Conservation (phyloP, 2,888 invertebrate species). For the Apotomis capreana region DNA sequence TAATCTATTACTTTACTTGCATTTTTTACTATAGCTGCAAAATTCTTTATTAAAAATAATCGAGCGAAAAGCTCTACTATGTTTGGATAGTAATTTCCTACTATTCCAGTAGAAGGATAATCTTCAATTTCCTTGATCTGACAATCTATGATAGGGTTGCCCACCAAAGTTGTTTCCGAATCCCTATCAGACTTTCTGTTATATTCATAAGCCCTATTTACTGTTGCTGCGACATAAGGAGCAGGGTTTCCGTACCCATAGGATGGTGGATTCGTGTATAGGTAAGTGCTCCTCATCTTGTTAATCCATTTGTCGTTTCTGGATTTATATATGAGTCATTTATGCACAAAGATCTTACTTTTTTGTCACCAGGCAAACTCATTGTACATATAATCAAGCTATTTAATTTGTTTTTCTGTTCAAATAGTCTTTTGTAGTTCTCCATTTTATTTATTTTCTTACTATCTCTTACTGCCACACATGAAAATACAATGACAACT, state of each 20-base stretch:
- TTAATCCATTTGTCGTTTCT: neutral
- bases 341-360: neutral
- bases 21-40: neutral
- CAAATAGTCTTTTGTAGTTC: too few relatives aligned
- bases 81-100: neutral
- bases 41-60: neutral
- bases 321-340: neutral
- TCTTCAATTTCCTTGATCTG: neutral
- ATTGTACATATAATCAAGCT: too few relatives aligned
- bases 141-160: too few relatives aligned
- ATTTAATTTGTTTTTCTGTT: too few relatives aligned
- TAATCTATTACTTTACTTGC: neutral
- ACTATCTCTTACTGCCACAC: too few relatives aligned
- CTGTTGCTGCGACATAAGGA: conserved; percentile 1
- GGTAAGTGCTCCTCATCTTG: too few relatives aligned
- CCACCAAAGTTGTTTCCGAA: neutral
- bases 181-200: neutral
- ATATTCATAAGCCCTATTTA: neutral
- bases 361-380: too few relatives aligned
- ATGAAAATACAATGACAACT: too few relatives aligned
- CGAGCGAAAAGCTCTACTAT: neutral
- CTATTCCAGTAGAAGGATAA: neutral
- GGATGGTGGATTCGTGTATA: conserved; percentile 5
- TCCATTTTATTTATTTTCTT: too few relatives aligned
- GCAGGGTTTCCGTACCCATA: neutral